Percentiles rank a stretch among this genome's conserved stretches.
Conservation (phyloP, 2,797 vertebrate genomes). For the Anolis apletophallus region DNA sequence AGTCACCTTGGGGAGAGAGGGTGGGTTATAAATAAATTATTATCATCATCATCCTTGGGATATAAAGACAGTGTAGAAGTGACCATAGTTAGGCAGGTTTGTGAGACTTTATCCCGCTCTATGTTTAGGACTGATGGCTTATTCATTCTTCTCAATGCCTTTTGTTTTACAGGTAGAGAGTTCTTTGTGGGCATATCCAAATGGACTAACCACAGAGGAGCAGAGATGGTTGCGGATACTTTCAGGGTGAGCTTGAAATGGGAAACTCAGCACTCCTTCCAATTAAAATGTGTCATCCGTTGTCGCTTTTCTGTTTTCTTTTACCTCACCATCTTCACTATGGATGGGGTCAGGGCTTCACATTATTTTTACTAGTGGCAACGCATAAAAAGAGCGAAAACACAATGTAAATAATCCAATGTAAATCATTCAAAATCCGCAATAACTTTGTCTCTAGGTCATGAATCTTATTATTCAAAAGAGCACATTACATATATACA, state of each 20-base stretch:
- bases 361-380: no score
- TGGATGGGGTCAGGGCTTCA: neutral
- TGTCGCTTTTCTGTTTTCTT: neutral
- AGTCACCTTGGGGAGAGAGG: no score
- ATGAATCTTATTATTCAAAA: no score
- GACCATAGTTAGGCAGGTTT: neutral
- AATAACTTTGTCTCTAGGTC: no score
- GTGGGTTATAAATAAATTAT: no score
- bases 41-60: no score
- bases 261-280: neutral
- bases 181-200: slow-evolving; percentile 93
- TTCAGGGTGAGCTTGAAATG: slow-evolving; percentile 84
- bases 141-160: neutral
- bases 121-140: neutral
- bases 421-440: no score
- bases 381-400: no score
- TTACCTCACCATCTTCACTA: neutral
- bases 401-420: no score
- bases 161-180: slow-evolving; percentile 81
- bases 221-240: slow-evolving; percentile 88
- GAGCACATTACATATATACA: no score
- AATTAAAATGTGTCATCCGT: neutral
- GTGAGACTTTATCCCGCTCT: no score
- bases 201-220: slow-evolving; percentile 90
- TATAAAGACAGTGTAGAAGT: no score